These are phyloP conservation scores for Zelleria hepariella DNA, from an alignment of 2,888 invertebrate genomes.

Conservation along the genomic window DNA sequence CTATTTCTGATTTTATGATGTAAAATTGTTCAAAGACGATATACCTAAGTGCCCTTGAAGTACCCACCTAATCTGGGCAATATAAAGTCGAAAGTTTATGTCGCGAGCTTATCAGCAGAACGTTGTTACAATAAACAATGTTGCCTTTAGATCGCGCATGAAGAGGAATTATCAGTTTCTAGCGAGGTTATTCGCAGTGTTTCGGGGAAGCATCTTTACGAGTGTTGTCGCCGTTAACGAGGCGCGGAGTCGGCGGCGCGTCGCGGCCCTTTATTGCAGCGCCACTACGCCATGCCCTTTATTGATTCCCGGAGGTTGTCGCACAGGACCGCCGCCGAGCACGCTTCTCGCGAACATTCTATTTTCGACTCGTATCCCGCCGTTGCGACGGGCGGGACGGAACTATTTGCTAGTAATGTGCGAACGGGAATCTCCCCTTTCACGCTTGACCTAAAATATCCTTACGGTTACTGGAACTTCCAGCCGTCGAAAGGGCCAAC, in stretches of 20 bases:
- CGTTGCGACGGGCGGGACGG: neutral
- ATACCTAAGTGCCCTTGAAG: too few species aligned
- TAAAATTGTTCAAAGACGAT: neutral
- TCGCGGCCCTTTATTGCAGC: slow-evolving; percentile 41
- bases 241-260: slow-evolving; percentile 42
- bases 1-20: neutral
- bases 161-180: neutral
- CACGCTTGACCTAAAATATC: neutral
- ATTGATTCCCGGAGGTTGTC: slow-evolving; percentile 63
- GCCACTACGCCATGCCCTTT: slow-evolving; percentile 44
- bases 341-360: slow-evolving; percentile 57
- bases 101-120: neutral
- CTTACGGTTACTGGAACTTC: neutral
- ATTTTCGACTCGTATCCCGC: slow-evolving; percentile 30
- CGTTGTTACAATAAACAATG: neutral
- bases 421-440: neutral
- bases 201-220: slow-evolving; percentile 62
- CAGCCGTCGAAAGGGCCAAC: too few species aligned
- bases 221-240: slow-evolving; percentile 56
- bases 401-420: neutral
- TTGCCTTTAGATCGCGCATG: neutral
- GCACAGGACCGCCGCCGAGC: slow-evolving; percentile 46
- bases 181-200: slow-evolving; percentile 19
- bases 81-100: neutral
- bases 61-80: neutral